phyloP scores from a whole-genome alignment of 92 coral and sea anemone species.

The Palythoa grandiflora region DNA sequence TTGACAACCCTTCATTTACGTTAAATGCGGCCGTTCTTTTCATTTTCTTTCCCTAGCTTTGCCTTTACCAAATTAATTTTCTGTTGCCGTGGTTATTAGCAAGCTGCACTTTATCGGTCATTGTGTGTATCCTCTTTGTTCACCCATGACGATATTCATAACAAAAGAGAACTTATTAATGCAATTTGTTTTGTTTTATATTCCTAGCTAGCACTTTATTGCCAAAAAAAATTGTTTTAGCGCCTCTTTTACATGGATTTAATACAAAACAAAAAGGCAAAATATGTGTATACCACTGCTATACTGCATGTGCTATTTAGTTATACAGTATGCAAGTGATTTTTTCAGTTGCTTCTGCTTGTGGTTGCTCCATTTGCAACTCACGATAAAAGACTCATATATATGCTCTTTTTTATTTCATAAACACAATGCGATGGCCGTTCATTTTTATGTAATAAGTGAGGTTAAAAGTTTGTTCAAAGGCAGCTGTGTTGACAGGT shows the following conservation, averaged over 20 bases:
- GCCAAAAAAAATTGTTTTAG: too few species aligned
- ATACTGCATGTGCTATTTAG: too few species aligned
- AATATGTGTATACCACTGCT: background rate
- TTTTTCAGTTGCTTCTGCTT: background rate
- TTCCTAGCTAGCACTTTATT: background rate
- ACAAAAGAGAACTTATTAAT: background rate
- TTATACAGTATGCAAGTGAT: background rate
- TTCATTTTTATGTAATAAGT: conserved; percentile 17
- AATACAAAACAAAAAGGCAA: background rate
- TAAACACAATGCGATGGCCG: background rate
- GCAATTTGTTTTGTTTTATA: background rate
- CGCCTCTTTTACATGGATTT: background rate
- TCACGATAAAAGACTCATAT: background rate
- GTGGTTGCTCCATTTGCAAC: too few species aligned
- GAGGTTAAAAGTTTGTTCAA: background rate
- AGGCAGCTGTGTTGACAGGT: conserved; percentile 23
- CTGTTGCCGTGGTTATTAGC: background rate
- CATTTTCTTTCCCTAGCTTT: too few species aligned
- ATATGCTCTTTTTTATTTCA: background rate
- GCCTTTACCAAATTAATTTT: too few species aligned
- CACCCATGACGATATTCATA: background rate
- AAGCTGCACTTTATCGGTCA: background rate
- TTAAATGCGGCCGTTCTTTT: too few species aligned
- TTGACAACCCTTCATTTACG: too few species aligned
- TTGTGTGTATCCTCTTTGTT: background rate